Percentiles rank a stretch among this genome's conserved stretches.
These are phyloP conservation scores for Eurystomus gularis DNA, from an alignment of 2,113 vertebrate species.

Conservation along the genomic window DNA sequence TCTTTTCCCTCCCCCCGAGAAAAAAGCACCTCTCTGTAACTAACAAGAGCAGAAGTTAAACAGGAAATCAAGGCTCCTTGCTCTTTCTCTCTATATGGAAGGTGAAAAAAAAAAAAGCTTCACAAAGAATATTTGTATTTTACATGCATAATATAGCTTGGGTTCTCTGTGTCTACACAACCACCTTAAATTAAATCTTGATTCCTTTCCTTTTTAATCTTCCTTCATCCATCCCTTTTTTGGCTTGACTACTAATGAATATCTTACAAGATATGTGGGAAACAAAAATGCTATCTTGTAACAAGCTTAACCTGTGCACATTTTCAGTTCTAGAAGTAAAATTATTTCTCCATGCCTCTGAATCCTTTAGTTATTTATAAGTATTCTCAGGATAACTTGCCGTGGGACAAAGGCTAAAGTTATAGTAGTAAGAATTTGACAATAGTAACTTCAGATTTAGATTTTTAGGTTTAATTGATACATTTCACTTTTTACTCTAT, in stretches of 20 bases:
- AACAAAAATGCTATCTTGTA: background rate
- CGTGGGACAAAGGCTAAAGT: background rate
- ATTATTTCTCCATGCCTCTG: background rate
- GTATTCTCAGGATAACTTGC: background rate
- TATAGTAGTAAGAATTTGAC: background rate
- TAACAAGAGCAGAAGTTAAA: background rate
- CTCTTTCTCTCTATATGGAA: background rate
- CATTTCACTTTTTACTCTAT: background rate
- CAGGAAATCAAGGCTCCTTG: background rate
- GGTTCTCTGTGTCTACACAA: background rate
- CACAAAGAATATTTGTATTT: background rate
- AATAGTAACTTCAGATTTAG: background rate
- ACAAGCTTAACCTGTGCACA: background rate
- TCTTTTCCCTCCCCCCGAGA: background rate
- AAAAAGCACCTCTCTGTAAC: background rate
- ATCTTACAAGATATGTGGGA: background rate
- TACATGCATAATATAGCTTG: background rate
- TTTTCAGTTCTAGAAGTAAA: background rate
- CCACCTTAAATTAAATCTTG: background rate
- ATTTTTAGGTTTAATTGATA: background rate
- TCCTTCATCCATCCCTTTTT: background rate
- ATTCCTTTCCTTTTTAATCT: background rate
- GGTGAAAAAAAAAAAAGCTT: background rate
- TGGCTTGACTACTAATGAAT: background rate
- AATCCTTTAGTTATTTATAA: background rate